Base-by-base conservation (phyloP, 92 coral and sea anemone genomes). In the Bergia puertoricense region DNA sequence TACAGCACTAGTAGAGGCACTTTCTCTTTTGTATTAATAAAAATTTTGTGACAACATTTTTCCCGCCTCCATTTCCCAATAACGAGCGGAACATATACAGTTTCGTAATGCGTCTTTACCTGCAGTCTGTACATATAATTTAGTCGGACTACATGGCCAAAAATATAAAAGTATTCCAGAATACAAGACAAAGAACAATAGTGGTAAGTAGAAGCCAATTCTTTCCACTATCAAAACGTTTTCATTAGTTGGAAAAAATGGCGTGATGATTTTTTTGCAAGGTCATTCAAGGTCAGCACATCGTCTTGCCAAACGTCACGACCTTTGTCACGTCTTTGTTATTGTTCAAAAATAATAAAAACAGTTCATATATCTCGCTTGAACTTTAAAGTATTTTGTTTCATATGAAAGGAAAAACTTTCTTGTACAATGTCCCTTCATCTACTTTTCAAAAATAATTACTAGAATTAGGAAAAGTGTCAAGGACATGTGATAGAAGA, bases 401-500 rank as follows among this genome's bases (percentile, higher is more conserved):
- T 54, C 2, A 54, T 11, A 54, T 62, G 69, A 23, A 22, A 62
- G 69, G 3, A 8, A 3, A 62, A 62, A 62, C 23, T 9, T 62
- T 15, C 1, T 62, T 23, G 13, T 18, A 62, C 69, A 11, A 1
- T 13, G 14, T 54, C 59, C 1, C 11, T 54, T 54, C 59, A 13
- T 62, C 0, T 0, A 22, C 20, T 62, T 62, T 18, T 4, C 23
- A 62, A 62, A 5, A 62, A 20, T 30, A 30, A 30, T 30, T 30
- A 30, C 30, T 30, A 30, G 30, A 30, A 30, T 30, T 30, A 30
- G 30, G 30, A 30, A 30, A 30, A 30, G 30, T 30, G 30, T 30
- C 30, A 30, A 30, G 30, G 30, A 71, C 87, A 84, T 74, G 79
- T 84, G 87, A 44, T 66, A 15, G 23, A 62, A 30, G 87, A 84